Base-by-base conservation (phyloP, 2,888 invertebrate genomes). In the Sussaba pulchella region DNA sequence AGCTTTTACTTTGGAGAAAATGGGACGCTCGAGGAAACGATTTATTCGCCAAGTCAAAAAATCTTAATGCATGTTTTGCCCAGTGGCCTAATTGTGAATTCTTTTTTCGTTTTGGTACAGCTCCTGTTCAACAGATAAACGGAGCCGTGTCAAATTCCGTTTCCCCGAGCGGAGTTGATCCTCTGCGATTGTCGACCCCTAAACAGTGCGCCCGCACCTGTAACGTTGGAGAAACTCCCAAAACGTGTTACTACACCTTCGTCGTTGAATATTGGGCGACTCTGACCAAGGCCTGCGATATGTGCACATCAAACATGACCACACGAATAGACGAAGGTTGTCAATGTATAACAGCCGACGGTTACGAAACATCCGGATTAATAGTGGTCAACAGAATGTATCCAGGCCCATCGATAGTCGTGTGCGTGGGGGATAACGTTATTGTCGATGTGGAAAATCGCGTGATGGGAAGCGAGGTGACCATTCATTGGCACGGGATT, bases 401-500 rank as follows among this genome's bases (percentile, higher is more conserved):
- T 17, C 88, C 88, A 10, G 88, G 87, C 5, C 88, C 88, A 2
- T 63, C 78, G 1, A 84, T 98, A 83, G 96, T 97, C 94, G 97
- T 97, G 19, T 98, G 98, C 92, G 95, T 96, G 91, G 95, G 96
- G 84, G 98, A 98, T 92, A 96, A 95, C 89, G 95, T 98, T 6
- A 96, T 98, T 21, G 94, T 98, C 57, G 97, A 98, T 87, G 96
- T 98, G 2, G 95, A 95, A 88, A 98, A 98, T 92, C 95, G 95
- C 85, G 95, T 98, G 94, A 96, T 96, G 89, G 97, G 97, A 77
- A 95, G 96, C 94, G 97, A 96, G 89, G 95, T 96, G 1, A 96
- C 97, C 57, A 95, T 98, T 78, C 98, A 98, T 92, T 98, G 98
- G 98, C 98, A 98, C 91, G 98, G 98, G 83, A 94, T 97, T 85